Percentiles rank a stretch among this genome's conserved stretches.
phyloP scores from a whole-genome alignment of 92 coral and sea anemone species.

The Phenganax marumi region DNA sequence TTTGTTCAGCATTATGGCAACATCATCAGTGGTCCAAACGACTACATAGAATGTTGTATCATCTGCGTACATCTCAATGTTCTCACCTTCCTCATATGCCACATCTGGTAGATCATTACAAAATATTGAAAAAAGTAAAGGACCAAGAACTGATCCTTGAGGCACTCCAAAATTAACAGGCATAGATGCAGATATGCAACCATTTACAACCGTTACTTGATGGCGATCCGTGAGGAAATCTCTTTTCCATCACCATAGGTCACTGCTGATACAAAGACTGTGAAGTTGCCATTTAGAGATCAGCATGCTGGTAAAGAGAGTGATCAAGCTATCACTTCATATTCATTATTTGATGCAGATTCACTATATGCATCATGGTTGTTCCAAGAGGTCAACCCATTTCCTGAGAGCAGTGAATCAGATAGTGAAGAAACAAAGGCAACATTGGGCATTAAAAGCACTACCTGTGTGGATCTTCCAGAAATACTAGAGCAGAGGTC shows the following conservation, averaged over 20 bases:
- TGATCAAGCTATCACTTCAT: not conserved
- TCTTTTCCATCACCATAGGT: no score
- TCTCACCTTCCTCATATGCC: not conserved
- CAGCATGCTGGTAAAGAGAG: not conserved
- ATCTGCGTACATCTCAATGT: not conserved
- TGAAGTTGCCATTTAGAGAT: no score
- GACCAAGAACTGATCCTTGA: no score
- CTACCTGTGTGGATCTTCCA: not conserved
- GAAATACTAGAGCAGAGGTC: conserved; percentile 53
- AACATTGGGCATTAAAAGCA: not conserved
- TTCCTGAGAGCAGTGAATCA: not conserved
- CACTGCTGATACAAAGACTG: no score
- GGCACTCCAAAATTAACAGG: no score
- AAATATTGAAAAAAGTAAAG: not conserved
- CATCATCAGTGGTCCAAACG: not conserved
- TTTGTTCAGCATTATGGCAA: not conserved
- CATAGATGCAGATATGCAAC: no score
- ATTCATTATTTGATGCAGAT: not conserved
- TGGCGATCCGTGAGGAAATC: no score
- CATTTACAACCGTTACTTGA: no score
- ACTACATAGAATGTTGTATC: not conserved
- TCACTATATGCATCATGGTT: not conserved
- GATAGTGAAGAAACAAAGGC: not conserved
- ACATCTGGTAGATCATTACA: not conserved
- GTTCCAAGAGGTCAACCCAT: not conserved